Base-by-base conservation (phyloP, 2,888 invertebrate genomes). In the Axea sp. region DNA sequence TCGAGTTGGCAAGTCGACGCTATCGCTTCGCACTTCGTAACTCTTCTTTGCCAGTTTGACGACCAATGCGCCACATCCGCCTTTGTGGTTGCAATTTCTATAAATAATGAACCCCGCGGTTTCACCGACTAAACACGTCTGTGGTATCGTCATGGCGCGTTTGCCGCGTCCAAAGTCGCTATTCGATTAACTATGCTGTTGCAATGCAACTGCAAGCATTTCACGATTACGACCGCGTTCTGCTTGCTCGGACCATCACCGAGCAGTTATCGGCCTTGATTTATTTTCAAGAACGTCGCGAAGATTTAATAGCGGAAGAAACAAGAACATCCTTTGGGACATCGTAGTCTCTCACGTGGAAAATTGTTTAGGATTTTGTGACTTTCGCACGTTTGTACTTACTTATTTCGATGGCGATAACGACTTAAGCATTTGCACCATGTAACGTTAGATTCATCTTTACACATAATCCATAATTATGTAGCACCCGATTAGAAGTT, bases 31-130 rank as follows among this genome's bases (percentile, higher is more conserved):
- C 62, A 55, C 71, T 39, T 47, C 71, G 37, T 55, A 62, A 60
- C 37, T 62, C 53, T 59, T 59, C 43, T 39, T 45, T 17, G 17
- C 41, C 14, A 31, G 37, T 53, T 51, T 35, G 57, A 43, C 55
- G 51, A 41, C 26, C 65, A 26, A 49, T 49, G 37, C 47, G 31
- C 59, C 37, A 57, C 72, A 65, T 73, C 71, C 71, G 62, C 49
- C 45, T 71, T 73, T 11, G 64, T 15, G 72, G 64, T 60, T 37
- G 33, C 37, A 7, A 65, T 59, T 60, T 47, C 60, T 60, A 73
- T 73, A 73, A 73, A 73, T 65, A 73, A 73, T 65, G 37, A 64
- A 73, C 45, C 45, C 31, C 37, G 69, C 35, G 57, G 64, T 69
- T 53, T 37, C 57, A 11, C 9, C 39, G 24, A 15, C 59, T 59